phyloP scores from a whole-genome alignment of 2,888 invertebrate species.

The Ganaspis brasiliensis region DNA sequence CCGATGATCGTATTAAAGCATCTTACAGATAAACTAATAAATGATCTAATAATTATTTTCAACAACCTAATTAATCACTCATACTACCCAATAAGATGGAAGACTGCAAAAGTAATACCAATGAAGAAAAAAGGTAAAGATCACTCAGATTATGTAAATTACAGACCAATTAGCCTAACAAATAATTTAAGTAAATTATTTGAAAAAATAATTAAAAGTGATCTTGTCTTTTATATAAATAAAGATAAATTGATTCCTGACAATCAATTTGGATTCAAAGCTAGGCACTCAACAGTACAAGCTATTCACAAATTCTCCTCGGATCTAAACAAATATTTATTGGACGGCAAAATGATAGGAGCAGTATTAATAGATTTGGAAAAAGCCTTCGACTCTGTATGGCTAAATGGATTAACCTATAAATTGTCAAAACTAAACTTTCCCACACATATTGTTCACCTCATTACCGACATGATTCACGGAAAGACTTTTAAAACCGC shows the following conservation, averaged over 20 bases:
- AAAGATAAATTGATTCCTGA: conserved; percentile 52
- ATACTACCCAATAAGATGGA: not conserved
- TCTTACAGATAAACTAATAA: not conserved
- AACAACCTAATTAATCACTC: not conserved
- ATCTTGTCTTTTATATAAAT: conserved; percentile 19
- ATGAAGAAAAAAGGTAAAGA: conserved; percentile 52
- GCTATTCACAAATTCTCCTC: conserved; percentile 52
- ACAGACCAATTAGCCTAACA: conserved; percentile 63
- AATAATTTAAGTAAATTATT: conserved; percentile 64
- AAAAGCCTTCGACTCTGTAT: conserved; percentile 6
- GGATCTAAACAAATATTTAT: conserved; percentile 36
- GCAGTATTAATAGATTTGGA: conserved; percentile 8
- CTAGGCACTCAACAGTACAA: conserved; percentile 55
- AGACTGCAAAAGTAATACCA: not conserved
- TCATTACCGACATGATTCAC: not conserved
- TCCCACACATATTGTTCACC: conserved; percentile 43
- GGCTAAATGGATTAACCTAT: conserved; percentile 52
- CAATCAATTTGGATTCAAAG: conserved; percentile 58
- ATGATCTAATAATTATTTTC: not conserved
- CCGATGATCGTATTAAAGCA: not conserved
- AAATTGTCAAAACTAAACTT: conserved; percentile 52
- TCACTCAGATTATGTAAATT: conserved; percentile 49
- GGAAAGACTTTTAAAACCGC: not conserved
- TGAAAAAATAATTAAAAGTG: conserved; percentile 57
- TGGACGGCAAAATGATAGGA: conserved; percentile 44